Evolutionary conservation across 2,113 vertebrate species (phyloP), one percentile per base, ranked within the genome.

Genomic region (Ciconia maguari): DNA sequence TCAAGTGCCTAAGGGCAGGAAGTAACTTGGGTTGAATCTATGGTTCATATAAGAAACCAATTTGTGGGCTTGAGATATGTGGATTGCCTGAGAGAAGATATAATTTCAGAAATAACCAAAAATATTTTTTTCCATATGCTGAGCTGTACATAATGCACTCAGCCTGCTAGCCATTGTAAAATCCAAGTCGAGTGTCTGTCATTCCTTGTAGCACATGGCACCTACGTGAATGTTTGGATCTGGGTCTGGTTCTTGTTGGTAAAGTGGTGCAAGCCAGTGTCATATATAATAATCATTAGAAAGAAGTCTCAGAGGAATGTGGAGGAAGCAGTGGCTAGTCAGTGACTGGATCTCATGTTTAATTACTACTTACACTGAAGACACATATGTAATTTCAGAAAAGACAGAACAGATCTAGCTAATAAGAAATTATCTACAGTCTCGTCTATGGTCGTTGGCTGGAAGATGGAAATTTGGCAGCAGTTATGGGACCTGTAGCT

Each of bases 1-100:
- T 79, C 94, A 90, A 61, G 66, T 34, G 78, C 94, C 79, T 30
- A 5, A 69, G 87, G 95, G 78, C 87, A 94, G 93, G 96, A 97
- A 96, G 92, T 83, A 69, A 52, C 61, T 49, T 62, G 54, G 27
- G 54, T 57, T 74, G 58, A 78, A 36, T 87, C 58, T 69, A 7
- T 3, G 1, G 36, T 52, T 94, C 66, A 42, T 34, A 4, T 32
- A 32, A 74, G 58, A 80, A 90, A 9, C 41, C 70, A 69, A 1
- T 91, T 91, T 89, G 87, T 94, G 90, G 78, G 90, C 66, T 77
- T 83, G 57, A 83, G 90, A 66, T 54, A 64, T 0, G 5, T 18
- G 14, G 27, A 32, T 41, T 85, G 62, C 42, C 71, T 85, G 70
- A 58, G 72, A 94, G 84, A 72, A 65, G 65, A 13, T 14, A 57